A percentile compares a stretch with the other conserved stretches of the same genome.
Evolutionary conservation across 2,797 vertebrate genomes (phyloP).

Genomic region (Sebastes kiyomatsui): DNA sequence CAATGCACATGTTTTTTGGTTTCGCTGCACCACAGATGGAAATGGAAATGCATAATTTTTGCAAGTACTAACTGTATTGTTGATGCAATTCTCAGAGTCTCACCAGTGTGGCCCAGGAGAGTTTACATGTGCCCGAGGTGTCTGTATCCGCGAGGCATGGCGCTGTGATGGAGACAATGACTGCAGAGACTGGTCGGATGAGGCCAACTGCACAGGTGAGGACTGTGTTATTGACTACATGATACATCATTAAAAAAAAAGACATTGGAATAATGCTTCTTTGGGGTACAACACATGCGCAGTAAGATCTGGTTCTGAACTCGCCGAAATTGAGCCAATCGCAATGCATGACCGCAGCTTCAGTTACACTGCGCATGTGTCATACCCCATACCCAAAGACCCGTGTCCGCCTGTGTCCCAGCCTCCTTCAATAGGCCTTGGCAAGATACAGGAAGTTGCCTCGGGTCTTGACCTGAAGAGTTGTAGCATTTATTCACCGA

Average conservation of each 20-base stretch:
- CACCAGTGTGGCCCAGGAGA: conserved; percentile 92
- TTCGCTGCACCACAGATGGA: not conserved
- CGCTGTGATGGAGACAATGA: conserved; percentile 97
- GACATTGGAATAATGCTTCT: not conserved
- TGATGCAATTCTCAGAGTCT: conserved; percentile 79
- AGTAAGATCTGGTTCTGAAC: no score
- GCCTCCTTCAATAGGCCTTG: no score
- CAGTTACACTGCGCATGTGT: no score
- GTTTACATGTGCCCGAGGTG: conserved; percentile 91
- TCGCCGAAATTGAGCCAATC: no score
- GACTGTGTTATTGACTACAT: not conserved
- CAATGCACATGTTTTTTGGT: not conserved
- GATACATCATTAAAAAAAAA: not conserved
- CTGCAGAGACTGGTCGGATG: conserved; percentile 98
- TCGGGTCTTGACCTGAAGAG: no score
- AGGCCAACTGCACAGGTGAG: conserved; percentile 93
- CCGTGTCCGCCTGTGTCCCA: no score
- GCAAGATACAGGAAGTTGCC: no score
- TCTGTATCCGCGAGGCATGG: conserved; percentile 95
- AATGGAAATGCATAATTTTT: not conserved
- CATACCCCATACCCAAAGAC: no score
- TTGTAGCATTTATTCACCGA: no score
- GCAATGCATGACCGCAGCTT: no score
- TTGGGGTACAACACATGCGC: no score
- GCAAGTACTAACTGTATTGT: not conserved